Base-by-base conservation (phyloP, 2,113 vertebrate genomes). In the Vireo altiloquus region DNA sequence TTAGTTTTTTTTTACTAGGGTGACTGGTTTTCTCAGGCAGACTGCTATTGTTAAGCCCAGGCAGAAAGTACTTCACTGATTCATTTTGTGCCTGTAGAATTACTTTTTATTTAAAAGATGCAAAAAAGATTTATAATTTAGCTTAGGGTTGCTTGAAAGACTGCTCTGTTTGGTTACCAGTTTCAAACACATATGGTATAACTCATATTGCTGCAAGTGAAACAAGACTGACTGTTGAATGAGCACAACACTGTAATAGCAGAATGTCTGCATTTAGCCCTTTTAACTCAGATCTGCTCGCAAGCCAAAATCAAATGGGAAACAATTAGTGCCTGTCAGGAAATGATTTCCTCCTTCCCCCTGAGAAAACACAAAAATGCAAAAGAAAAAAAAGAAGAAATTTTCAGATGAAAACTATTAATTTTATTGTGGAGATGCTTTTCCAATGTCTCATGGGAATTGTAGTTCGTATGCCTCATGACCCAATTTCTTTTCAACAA, bases 101-200 rank as follows among this genome's bases (percentile, higher is more conserved):
- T 47, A 65, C 53, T 92, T 77, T 94, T 80, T 68, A 90, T 93
- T 97, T 94, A 96, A 97, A 92, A 95, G 82, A 97, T 96, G 95
- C 93, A 96, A 96, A 97, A 94, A 95, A 89, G 87, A 96, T 94
- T 92, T 96, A 95, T 95, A 94, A 96, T 97, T 96, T 93, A 95
- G 93, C 87, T 93, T 60, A 93, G 63, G 87, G 85, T 95, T 95
- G 57, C 91, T 95, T 94, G 87, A 97, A 96, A 97, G 89, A 49
- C 82, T 91, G 75, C 59, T 95, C 88, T 96, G 84, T 95, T 96
- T 97, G 42, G 92, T 95, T 95, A 96, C 95, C 87, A 95, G 90
- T 96, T 94, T 96, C 91, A 87, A 85, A 96, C 93, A 94, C 94
- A 97, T 95, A 96, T 96, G 94, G 94, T 95, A 93, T 95, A 96